Evolutionary conservation across 2,113 vertebrate species (phyloP).

Genomic region (Lycaon pictus): DNA sequence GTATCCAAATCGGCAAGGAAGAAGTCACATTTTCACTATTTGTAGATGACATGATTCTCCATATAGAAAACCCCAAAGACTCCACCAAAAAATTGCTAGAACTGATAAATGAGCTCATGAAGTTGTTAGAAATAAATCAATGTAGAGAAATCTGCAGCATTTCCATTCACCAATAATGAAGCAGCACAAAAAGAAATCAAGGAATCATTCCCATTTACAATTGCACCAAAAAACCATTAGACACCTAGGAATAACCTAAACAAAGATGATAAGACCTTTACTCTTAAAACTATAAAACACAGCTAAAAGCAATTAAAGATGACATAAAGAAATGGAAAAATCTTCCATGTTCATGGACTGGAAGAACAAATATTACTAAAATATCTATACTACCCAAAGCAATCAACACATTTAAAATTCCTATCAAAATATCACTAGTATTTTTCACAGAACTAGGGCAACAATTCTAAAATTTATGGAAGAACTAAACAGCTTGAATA

Average conservation of each 20-base stretch:
- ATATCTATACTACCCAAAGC: neutral
- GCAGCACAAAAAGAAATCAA: neutral
- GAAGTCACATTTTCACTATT: too few relatives aligned
- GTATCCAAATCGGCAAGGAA: neutral
- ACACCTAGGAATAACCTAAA: neutral
- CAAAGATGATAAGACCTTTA: neutral
- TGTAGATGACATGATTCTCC: too few relatives aligned
- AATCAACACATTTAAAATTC: neutral
- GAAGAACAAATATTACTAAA: neutral
- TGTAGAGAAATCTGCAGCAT: neutral
- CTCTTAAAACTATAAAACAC: neutral
- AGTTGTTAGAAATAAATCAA: neutral
- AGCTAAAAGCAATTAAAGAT: neutral
- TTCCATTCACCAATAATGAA: neutral
- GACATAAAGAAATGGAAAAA: neutral
- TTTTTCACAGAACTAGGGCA: neutral
- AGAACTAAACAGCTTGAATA: neutral
- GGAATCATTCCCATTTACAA: neutral
- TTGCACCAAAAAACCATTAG: neutral
- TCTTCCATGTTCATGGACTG: neutral
- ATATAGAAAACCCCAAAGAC: neutral
- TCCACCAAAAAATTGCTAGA: neutral
- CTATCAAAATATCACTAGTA: neutral
- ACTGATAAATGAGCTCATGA: neutral
- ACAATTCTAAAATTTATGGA: neutral